Percentiles rank a stretch among this genome's conserved stretches.
Evolutionary conservation across 2,113 vertebrate genomes (phyloP).

Genomic region (Mobula birostris): DNA sequence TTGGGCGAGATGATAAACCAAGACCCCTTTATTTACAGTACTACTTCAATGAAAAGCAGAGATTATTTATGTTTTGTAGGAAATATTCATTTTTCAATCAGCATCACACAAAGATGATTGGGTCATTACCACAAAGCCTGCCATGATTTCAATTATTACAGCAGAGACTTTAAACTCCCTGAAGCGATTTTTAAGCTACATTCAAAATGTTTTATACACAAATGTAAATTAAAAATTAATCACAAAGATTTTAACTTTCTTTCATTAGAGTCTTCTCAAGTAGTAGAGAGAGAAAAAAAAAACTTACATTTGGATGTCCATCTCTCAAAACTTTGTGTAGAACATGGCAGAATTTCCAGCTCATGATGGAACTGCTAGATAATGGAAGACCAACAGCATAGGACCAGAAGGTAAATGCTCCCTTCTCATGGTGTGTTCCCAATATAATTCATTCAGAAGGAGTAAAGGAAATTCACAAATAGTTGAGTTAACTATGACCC

Average conservation of each 20-base stretch:
- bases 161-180: too few species aligned
- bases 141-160: too few species aligned
- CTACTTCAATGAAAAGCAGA: too few species aligned
- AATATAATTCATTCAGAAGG: slow-evolving; percentile 76
- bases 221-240: neutral
- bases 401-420: slow-evolving; percentile 94
- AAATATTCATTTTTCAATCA: too few species aligned
- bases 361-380: slow-evolving; percentile 81
- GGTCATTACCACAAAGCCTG: too few species aligned
- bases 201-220: too few species aligned
- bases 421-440: slow-evolving; percentile 92
- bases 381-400: slow-evolving; percentile 85
- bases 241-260: neutral
- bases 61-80: too few species aligned
- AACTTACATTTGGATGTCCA: slow-evolving; percentile 85
- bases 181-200: too few species aligned
- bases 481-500: neutral
- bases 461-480: slow-evolving; percentile 56
- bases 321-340: slow-evolving; percentile 91
- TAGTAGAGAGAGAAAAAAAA: neutral
- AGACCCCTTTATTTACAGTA: too few species aligned
- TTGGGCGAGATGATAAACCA: too few species aligned
- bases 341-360: slow-evolving; percentile 97
- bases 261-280: neutral
- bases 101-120: too few species aligned